Evolutionary conservation across 1,140 invertebrate species (phyloP), one percentile per base, ranked within the genome.

Genomic region (Eumaeus atala): DNA sequence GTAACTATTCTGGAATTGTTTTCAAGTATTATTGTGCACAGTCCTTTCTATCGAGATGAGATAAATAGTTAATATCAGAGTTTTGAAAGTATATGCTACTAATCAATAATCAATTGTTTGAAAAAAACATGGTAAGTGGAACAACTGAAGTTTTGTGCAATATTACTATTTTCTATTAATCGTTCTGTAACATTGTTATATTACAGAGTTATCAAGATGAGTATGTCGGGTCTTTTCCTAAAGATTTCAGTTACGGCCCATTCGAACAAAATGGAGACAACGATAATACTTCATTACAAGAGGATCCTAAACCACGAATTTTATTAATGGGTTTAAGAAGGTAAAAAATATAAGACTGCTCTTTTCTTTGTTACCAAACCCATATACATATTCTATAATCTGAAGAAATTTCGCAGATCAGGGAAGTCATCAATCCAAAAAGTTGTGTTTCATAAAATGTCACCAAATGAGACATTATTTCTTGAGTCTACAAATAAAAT

Each of bases 371-470:
- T 28, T 28, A 6, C 21, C 21, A 28, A 28, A 28, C n/a, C n/a
- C n/a, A n/a, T 28, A 28, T 28, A 28, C 6, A 6, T 28, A 28
- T 28, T 3, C 6, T 28, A 28, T 3, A 28, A 28, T 6, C 6
- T 28, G 21, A 28, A 28, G 21, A 28, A 28, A 28, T 28, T 52
- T 65, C 64, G 59, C 72, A 97, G 98, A 79, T 99, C 97, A 84
- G 98, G 98, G 56, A 99, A 99, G 88, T 99, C 98, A n/a, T 99
- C 98, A 1, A 99, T 99, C 76, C 96, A 99, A 83, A 99, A 99
- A 90, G 98, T 99, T 8, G 98, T 99, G 10, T 99, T 99, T 88
- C 98, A 99, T 76, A 99, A 99, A 90, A 99, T 99, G 96, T 98
- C 97, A 9, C 98, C 98, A 8, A 99, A 99, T 89, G 98, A 99